These are phyloP conservation scores for Lacerta viridis DNA, from an alignment of 2,797 vertebrate species.

Conservation along the genomic window DNA sequence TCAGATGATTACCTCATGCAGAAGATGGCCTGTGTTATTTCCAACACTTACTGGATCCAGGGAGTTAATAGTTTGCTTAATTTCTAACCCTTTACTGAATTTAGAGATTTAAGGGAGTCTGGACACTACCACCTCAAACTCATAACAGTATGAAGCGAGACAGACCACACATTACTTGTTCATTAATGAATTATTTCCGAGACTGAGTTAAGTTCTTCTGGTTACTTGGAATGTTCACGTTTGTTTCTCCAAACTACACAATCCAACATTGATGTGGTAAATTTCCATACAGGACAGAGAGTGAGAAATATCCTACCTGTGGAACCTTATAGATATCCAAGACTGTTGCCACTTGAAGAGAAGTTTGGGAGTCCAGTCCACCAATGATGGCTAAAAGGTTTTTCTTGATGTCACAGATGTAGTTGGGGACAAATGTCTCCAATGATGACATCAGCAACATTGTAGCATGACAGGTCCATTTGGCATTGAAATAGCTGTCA, in stretches of 20 bases:
- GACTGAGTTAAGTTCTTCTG: not conserved
- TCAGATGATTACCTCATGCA: not conserved
- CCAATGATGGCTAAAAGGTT: not conserved
- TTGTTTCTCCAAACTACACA: not conserved
- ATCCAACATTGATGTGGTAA: too few relatives aligned
- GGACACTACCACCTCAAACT: too few relatives aligned
- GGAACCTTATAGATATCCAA: constrained; percentile 17
- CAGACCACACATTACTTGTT: too few relatives aligned
- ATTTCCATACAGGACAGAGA: too few relatives aligned
- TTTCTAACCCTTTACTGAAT: too few relatives aligned
- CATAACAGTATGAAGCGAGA: too few relatives aligned
- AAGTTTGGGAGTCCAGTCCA: not conserved
- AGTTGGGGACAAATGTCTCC: not conserved
- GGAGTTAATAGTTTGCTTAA: too few relatives aligned
- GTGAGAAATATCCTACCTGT: constrained; percentile 1
- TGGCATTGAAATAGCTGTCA: constrained; percentile 23
- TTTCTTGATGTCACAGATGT: not conserved
- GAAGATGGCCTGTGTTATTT: not conserved
- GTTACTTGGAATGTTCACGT: not conserved
- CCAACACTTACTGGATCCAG: too few relatives aligned
- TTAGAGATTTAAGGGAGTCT: too few relatives aligned
- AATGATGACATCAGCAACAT: not conserved
- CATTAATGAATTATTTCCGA: too few relatives aligned
- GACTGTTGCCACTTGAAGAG: not conserved
- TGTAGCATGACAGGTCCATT: not conserved